Conservation (phyloP, 1,140 invertebrate species). For the Drosophila erecta region DNA sequence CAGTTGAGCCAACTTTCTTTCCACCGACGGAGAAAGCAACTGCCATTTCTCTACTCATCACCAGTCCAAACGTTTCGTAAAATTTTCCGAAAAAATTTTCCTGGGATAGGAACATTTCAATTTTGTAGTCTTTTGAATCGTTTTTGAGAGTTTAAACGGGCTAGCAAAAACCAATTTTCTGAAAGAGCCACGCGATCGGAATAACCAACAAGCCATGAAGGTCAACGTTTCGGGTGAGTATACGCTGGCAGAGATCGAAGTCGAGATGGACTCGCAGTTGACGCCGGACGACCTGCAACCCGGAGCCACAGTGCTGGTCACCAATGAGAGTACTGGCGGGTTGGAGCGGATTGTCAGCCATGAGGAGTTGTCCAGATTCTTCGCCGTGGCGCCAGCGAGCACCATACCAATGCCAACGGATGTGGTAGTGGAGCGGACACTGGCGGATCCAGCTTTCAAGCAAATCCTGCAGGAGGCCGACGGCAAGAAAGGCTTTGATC, state of each 20-base stretch:
- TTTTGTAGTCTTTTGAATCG: background rate
- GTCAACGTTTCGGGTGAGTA: conserved; percentile 21
- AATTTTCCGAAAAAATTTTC: conserved; percentile 1
- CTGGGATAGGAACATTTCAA: background rate
- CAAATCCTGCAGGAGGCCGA: conserved; percentile 58
- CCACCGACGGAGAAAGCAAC: background rate
- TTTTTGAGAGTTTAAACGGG: background rate
- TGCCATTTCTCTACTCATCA: conserved; percentile 17
- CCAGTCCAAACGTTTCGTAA: conserved; percentile 8
- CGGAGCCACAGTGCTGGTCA: conserved; percentile 55
- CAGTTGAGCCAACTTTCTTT: conserved; percentile 6
- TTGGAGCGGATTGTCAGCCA: conserved; percentile 28
- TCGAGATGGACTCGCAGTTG: conserved; percentile 36
- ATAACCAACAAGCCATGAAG: background rate
- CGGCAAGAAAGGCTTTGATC: conserved; percentile 61
- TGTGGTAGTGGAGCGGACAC: conserved; percentile 58
- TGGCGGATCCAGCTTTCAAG: conserved; percentile 61
- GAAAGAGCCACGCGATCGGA: too few relatives aligned
- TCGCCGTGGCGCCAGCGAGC: conserved; percentile 5
- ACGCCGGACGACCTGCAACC: conserved; percentile 29
- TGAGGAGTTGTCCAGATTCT: conserved; percentile 47
- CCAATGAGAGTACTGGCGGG: conserved; percentile 35
- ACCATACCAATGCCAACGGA: conserved; percentile 44
- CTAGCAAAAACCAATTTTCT: too few relatives aligned
- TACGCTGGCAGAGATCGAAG: conserved; percentile 58